Conservation (phyloP, 2,888 invertebrate species). For the Ophion ventricosus region DNA sequence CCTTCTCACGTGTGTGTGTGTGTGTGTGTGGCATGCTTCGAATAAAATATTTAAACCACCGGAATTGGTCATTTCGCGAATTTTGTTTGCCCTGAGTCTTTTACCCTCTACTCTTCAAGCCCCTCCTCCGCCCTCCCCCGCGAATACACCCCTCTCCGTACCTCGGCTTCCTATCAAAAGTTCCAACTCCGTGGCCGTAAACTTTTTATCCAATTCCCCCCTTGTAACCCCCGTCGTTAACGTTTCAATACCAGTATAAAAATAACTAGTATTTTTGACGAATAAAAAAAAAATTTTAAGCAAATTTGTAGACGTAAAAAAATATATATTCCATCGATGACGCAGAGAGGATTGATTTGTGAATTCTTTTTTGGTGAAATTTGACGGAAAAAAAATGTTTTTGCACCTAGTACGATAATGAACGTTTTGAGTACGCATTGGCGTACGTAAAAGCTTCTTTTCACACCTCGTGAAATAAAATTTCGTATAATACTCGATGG, state of each 20-base stretch:
- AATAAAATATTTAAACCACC: constrained; percentile 9
- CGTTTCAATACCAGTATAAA: background rate
- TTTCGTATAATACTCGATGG: too few relatives aligned
- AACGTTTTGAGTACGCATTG: too few relatives aligned
- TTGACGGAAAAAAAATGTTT: too few relatives aligned
- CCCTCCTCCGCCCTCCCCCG: background rate
- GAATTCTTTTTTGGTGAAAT: too few relatives aligned
- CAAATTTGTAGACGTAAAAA: too few relatives aligned
- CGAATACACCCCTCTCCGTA: background rate
- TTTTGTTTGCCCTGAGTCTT: background rate
- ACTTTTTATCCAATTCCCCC: background rate
- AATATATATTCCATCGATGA: background rate
- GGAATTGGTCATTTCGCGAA: constrained; percentile 11
- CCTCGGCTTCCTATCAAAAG: background rate
- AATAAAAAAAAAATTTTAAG: too few relatives aligned
- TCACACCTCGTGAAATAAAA: too few relatives aligned
- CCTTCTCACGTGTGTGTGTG: background rate
- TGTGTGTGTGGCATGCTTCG: background rate
- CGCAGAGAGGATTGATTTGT: background rate
- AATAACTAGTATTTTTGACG: too few relatives aligned
- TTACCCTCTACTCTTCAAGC: background rate
- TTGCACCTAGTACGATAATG: too few relatives aligned
- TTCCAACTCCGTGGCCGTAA: background rate
- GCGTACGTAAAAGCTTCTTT: too few relatives aligned
- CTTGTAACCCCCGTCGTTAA: background rate